Evolutionary conservation across 2,888 invertebrate genomes (phyloP), one percentile per base, ranked within the genome.

Genomic region (Campoplex capitator): DNA sequence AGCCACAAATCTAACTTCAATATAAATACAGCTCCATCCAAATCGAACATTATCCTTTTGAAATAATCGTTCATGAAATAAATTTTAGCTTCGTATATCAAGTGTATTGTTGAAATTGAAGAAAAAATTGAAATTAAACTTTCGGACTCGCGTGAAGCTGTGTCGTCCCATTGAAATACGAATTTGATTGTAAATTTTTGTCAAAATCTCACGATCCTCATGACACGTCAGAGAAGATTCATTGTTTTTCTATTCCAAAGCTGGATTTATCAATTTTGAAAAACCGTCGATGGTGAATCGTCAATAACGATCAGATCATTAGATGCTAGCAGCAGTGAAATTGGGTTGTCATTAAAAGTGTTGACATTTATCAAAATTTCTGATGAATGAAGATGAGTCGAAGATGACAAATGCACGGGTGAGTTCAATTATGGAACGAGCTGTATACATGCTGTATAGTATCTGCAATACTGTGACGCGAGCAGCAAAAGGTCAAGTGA

Each of bases 401-500:
- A 23, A 23, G 23, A 23, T 42, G 48, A 48, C 16, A 23, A 48
- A 58, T 58, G 38, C 35, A 67, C 13, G 38, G n/a, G 1, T 13
- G 28, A 16, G 13, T 45, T 13, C n/a, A 68, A 56, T 84, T 87
- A 28, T 87, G 87, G 83, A 87, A 73, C 42, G 13, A 82, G 73
- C 83, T 85, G 79, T 87, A 74, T 51, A 84, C 65, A 28, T 56
- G 70, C 51, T 70, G 75, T 84, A 38, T 78, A 77, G 78, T 75
- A 85, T 75, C 67, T 73, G 82, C 71, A 56, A 62, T 76, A 84
- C 73, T 48, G 82, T 80, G 85, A 82, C 45, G 82, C 85, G 65
- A 82, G 65, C 58, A 84, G 79, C 85, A 75, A 89, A 89, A 89
- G 88, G 89, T 88, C 89, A 89, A 82, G 88, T 81, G 88, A 89